phyloP scores from a whole-genome alignment of 2,797 vertebrate species.

The Neosilurus hyrtlii region DNA sequence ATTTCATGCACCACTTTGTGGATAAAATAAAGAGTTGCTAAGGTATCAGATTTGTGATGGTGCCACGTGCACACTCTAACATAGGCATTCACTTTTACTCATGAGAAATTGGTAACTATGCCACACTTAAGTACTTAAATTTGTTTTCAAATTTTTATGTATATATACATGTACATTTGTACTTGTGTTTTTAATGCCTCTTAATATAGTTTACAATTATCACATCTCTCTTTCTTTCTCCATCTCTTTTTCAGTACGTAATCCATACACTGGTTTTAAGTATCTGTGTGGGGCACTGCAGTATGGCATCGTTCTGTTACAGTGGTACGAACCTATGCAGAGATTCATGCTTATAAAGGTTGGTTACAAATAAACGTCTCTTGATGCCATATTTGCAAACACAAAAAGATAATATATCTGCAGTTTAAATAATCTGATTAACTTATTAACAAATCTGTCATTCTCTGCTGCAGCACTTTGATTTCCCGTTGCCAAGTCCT shows the following conservation, averaged over 20 bases:
- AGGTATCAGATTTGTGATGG: no score
- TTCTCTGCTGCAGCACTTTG: constrained; percentile 83
- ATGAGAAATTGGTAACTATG: no score
- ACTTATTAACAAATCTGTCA: not conserved
- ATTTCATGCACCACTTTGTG: no score
- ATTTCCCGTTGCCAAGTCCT: constrained; percentile 94
- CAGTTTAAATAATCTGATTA: not conserved
- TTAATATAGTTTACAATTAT: no score
- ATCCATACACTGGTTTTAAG: constrained; percentile 95
- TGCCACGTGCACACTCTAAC: no score
- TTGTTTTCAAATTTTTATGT: no score
- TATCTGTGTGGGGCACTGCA: constrained; percentile 95
- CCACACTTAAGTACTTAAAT: no score
- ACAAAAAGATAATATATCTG: not conserved
- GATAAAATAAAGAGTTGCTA: no score
- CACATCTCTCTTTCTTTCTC: not conserved
- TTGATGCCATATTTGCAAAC: not conserved
- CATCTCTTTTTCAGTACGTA: constrained; percentile 78
- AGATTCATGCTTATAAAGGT: constrained; percentile 99
- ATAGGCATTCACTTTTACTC: no score
- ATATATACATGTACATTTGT: no score
- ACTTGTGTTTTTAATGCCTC: no score
- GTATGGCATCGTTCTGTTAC: constrained; percentile 93
- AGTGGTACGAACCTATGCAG: constrained; percentile 99
- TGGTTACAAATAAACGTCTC: constrained; percentile 40